Conservation (phyloP, 23 tunicate genomes). For the Botrylloides violaceus region DNA sequence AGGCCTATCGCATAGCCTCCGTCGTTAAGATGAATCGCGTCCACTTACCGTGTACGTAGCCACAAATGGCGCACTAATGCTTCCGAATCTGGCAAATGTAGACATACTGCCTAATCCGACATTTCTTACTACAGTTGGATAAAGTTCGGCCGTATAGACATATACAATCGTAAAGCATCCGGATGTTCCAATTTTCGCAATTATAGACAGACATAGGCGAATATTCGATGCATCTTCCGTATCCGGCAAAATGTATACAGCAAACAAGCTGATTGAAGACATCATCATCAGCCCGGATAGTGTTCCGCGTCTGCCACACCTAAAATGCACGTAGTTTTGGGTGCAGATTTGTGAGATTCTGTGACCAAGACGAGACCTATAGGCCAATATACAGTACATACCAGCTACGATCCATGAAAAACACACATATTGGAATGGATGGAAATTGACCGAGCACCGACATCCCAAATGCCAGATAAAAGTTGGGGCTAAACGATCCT, state of each 20-base stretch:
- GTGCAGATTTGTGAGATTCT: too few species aligned
- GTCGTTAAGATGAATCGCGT: too few species aligned
- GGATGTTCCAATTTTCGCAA: constrained; percentile 15
- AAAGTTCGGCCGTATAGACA: constrained; percentile 15
- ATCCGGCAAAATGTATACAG: constrained; percentile 6
- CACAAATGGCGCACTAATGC: constrained; percentile 16
- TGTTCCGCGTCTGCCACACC: constrained; percentile 24
- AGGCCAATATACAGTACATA: too few species aligned
- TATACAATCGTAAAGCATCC: constrained; percentile 20
- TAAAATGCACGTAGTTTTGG: background rate
- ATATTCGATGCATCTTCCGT: background rate
- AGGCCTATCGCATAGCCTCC: too few species aligned
- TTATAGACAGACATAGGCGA: constrained; percentile 14
- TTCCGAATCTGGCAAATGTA: constrained; percentile 26
- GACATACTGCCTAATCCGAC: constrained; percentile 29
- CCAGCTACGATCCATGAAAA: constrained; percentile 18
- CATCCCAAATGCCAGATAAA: constrained; percentile 21
- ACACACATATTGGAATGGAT: constrained; percentile 4
- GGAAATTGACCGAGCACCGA: constrained; percentile 21
- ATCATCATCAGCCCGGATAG: background rate
- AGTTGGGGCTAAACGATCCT: constrained; percentile 27
- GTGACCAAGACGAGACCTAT: too few species aligned
- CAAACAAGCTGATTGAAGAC: constrained; percentile 3
- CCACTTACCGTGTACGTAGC: constrained; percentile 24
- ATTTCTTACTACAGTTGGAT: constrained; percentile 22